Percentiles rank a stretch among this genome's conserved stretches.
These are phyloP conservation scores for Malthinus flaveolus DNA, from an alignment of 2,888 invertebrate species.

Conservation along the genomic window DNA sequence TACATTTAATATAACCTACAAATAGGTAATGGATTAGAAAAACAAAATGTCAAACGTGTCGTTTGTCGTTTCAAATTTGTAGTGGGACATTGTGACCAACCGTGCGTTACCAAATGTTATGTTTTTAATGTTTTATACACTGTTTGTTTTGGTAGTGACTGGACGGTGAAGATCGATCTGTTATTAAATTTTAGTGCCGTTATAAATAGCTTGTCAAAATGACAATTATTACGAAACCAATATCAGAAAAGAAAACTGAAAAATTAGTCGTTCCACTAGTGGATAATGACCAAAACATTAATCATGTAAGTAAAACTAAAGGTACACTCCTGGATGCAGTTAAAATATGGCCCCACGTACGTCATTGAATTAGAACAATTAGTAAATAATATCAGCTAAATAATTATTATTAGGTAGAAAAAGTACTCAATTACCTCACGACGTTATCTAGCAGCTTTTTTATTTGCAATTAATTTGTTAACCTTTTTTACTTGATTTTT, in stretches of 20 bases:
- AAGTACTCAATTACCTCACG: no score
- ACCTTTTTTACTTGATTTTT: no score
- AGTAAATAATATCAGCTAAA: no score
- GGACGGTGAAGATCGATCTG: constrained; percentile 12
- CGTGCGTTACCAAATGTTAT: background rate
- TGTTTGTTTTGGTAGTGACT: constrained; percentile 12
- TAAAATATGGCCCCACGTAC: constrained; percentile 21
- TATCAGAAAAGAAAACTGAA: constrained; percentile 70
- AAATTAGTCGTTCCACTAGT: constrained; percentile 69
- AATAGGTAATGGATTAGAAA: background rate
- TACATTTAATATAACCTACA: background rate
- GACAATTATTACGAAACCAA: constrained; percentile 80
- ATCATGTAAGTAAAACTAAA: constrained; percentile 44
- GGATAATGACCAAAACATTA: constrained; percentile 55
- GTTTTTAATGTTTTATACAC: background rate
- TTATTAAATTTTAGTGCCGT: constrained; percentile 6
- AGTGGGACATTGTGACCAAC: no score
- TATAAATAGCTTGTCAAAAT: constrained; percentile 52
- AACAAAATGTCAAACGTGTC: no score
- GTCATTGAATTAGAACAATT: constrained; percentile 9
- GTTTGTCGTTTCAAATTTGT: no score
- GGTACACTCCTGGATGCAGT: constrained; percentile 7
- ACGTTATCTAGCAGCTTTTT: no score
- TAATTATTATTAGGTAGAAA: no score
- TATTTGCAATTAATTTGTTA: no score